Base-by-base conservation (phyloP, 1,140 invertebrate genomes). In the Wasmannia auropunctata region DNA sequence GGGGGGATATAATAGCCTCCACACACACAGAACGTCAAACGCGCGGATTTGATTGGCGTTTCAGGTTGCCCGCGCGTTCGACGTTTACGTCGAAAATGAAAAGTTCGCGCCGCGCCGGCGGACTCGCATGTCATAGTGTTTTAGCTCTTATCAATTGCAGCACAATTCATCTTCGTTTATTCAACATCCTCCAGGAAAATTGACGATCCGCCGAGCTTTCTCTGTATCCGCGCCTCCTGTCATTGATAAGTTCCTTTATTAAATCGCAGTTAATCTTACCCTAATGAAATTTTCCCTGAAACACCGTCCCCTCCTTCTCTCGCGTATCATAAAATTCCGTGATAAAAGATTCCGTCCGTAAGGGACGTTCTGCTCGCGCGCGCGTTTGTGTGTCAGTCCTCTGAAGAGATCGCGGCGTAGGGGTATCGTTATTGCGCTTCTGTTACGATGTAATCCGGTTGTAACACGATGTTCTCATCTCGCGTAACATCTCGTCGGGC, bases 41-140 rank as follows among this genome's bases (percentile, higher is more conserved):
- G 63, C 70, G 65, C 49, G 60, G 70, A 81, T 88, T 58, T 86
- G 87, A 86, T 88, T 86, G 62, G 63, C 81, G 72, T 76, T 83
- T 83, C 67, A 22, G 51, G 79, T 72, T 83, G 43, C 81, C 31
- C n/a, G 28, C 46, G 46, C 56, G 70, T 31, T 67, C 14, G 76
- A 65, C 70, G 70, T 76, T 74, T 34, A 49, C 37, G 65, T 80
- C 28, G 25, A 89, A 67, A 88, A 88, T 51, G 87, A 76, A 51
- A 83, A 79, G 62, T 69, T 60, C 51, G 34, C 0, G 34, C 22
- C 3, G n/a, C n/a, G 37, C n/a, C 5, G 56, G 56, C 16, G 46
- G 56, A 22, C 6, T 16, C 84, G 43, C n/a, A 37, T 49, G 85
- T 69, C 62, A 51, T 65, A 16, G 49, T 72, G 16, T 83, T n/a